Conservation (phyloP, 2,888 invertebrate genomes). For the Cartodere bifasciata region DNA sequence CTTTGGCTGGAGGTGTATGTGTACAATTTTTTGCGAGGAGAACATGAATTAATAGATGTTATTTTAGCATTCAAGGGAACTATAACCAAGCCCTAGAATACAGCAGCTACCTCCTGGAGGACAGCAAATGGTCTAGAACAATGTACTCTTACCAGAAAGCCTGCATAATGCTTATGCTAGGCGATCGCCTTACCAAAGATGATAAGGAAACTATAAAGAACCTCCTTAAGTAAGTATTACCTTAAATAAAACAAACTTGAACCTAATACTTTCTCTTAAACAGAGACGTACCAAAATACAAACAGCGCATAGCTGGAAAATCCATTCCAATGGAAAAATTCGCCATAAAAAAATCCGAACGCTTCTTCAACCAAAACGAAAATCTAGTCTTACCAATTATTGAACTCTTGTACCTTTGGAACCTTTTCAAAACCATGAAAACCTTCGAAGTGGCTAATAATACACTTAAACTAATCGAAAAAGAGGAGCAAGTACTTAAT, state of each 20-base stretch:
- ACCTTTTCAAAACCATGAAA: conserved; percentile 72
- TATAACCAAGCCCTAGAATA: conserved; percentile 68
- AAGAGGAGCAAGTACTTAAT: conserved; percentile 31
- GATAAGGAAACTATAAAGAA: conserved; percentile 44
- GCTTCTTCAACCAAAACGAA: conserved; percentile 63
- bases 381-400: conserved; percentile 67
- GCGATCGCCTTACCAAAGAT: conserved; percentile 37
- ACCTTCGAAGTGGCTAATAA: conserved; percentile 48
- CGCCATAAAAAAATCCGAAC: conserved; percentile 70
- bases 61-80: conserved; percentile 48
- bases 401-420: conserved; percentile 88
- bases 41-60: conserved; percentile 2
- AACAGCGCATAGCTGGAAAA: conserved; percentile 89
- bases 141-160: conserved; percentile 87
- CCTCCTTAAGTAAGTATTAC: conserved; percentile 49
- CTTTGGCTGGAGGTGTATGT: conserved; percentile 76
- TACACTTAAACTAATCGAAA: conserved; percentile 50
- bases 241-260: not conserved
- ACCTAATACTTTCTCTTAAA: not conserved
- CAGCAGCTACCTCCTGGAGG: conserved; percentile 55
- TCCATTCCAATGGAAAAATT: conserved; percentile 96
- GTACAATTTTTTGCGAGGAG: conserved; percentile 2
- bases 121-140: conserved; percentile 85
- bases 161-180: conserved; percentile 64
- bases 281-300: conserved; percentile 68